Evolutionary conservation across 2,113 vertebrate species (phyloP).

Genomic region (Microcebus lehilahytsara): DNA sequence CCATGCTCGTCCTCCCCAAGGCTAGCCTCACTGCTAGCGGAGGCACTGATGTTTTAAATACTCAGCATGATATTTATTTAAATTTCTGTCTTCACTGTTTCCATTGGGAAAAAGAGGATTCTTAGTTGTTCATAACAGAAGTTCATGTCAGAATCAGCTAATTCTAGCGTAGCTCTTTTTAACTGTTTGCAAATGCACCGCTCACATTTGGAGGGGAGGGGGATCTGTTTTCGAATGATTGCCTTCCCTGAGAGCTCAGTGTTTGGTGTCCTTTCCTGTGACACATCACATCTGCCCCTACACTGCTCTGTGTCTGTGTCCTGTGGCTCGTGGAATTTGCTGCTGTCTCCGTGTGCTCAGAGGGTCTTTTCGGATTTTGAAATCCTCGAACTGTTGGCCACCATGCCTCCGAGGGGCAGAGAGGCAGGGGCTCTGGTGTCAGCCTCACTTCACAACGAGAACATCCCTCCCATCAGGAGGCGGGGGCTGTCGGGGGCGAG

Average conservation of each 20-base stretch:
- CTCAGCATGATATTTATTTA: background rate
- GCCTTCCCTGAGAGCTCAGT: background rate
- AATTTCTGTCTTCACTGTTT: background rate
- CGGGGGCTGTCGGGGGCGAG: background rate
- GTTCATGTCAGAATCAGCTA: background rate
- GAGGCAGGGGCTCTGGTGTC: background rate
- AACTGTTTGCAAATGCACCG: fast-evolving
- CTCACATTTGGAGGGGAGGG: background rate
- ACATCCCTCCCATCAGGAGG: background rate
- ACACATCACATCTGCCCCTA: fast-evolving
- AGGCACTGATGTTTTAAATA: background rate
- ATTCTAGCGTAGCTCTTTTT: background rate
- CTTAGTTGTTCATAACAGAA: background rate
- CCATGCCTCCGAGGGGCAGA: background rate
- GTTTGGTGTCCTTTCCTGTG: background rate
- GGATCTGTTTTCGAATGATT: background rate
- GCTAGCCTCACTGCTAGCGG: slow-evolving; percentile 32
- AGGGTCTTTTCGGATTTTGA: background rate
- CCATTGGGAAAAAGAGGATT: background rate
- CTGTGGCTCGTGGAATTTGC: background rate
- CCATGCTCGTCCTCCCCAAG: slow-evolving; percentile 38
- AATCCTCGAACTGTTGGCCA: background rate
- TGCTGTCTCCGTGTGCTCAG: background rate
- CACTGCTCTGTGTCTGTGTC: background rate
- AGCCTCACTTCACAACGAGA: background rate